These are phyloP conservation scores for Sinhomidia bicolor DNA, from an alignment of 2,888 invertebrate genomes.

Conservation along the genomic window DNA sequence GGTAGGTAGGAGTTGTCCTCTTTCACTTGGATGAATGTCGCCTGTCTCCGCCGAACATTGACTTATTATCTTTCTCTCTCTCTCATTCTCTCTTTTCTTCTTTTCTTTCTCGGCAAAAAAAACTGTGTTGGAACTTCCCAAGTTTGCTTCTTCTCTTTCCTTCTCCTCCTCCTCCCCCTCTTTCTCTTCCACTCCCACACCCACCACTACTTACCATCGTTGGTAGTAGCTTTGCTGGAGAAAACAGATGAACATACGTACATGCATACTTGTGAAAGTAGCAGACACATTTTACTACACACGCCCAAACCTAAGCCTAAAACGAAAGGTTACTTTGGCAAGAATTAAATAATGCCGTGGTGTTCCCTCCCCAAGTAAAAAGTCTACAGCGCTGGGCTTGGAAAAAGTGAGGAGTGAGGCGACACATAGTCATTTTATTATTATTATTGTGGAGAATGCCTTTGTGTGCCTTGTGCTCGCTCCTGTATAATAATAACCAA, in stretches of 20 bases:
- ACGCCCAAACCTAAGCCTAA: constrained; percentile 24
- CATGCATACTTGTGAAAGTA: neutral
- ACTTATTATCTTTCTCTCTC: constrained; percentile 70
- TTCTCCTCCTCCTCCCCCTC: neutral
- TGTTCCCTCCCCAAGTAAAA: constrained; percentile 23
- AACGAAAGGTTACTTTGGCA: constrained; percentile 22
- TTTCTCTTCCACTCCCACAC: constrained; percentile 2
- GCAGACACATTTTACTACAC: neutral
- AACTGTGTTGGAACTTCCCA: constrained; percentile 8
- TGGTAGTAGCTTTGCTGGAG: too few relatives aligned
- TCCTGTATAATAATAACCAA: too few relatives aligned
- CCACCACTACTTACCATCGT: too few relatives aligned
- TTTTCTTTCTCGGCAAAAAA: constrained; percentile 37
- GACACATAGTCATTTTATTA: constrained; percentile 37
- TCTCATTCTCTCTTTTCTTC: too few relatives aligned
- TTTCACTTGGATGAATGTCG: constrained; percentile 76
- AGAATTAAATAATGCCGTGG: constrained; percentile 30
- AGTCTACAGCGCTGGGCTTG: neutral
- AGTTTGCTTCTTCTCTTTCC: constrained; percentile 12
- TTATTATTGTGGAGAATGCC: constrained; percentile 22
- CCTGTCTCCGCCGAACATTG: constrained; percentile 71
- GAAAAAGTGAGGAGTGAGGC: neutral
- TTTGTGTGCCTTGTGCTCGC: constrained; percentile 11
- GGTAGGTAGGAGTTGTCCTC: constrained; percentile 73
- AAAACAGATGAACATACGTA: constrained; percentile 1